Base-by-base conservation (phyloP, 2,797 vertebrate genomes). In the Mormyrus hasselquistii region DNA sequence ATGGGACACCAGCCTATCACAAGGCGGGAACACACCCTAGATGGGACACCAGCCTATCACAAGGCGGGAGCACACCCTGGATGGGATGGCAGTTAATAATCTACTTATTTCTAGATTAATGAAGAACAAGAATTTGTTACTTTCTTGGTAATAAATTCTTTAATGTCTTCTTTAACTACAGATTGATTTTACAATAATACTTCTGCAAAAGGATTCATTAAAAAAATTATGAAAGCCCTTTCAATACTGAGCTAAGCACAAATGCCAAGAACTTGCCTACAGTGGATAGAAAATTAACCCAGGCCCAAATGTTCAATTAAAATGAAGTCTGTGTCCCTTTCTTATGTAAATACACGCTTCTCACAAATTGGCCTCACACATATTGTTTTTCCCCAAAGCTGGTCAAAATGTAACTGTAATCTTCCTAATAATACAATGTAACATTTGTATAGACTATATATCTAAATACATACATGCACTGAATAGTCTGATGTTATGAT, bases 261-360 rank as follows among this genome's bases (percentile, higher is more conserved):
- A 57, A 19, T 34, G 25, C 85, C 52, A 55, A 55, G 29, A 86
- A 57, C 14, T 38, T 38, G 25, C 53, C 14, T 55, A 9, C 82
- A 84, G 82, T 50, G 8, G 82, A 49, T 84, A 25, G 22, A 34
- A 52, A 86, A 86, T 59, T 57, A 86, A 84, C 47, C 82, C 41
- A 84, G 79, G 44, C 38, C 41, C 82, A 84, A 50, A 84, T 84
- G 82, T 84, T 84, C 82, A 84, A 84, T 50, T 84, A 86, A 50
- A 86, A 55, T 86, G 9, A 47, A 25, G 25, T 38, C 52, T 53
- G 29, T 34, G 50, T 53, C 49, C 49, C 22, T 53, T 34, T 55
- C 29, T 34, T 86, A 10, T 53, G 47, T 34, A 38, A 38, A 34
- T 38, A 34, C 50, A 57, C 19, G 22, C 14, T 34, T 86, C 29